phyloP scores from a whole-genome alignment of 1,140 invertebrate species.

The Mesaphorura yosii region DNA sequence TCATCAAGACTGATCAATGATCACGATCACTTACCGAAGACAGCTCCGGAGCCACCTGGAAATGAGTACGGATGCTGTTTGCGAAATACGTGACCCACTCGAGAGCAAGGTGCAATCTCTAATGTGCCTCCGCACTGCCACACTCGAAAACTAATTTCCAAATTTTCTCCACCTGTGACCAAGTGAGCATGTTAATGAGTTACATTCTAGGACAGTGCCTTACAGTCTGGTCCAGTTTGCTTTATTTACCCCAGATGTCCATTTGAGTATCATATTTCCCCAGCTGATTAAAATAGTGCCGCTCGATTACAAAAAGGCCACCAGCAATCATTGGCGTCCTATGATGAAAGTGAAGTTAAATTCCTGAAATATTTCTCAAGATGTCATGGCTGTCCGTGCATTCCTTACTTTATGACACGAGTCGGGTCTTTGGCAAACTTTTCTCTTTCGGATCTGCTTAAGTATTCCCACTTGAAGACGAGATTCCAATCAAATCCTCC shows the following conservation, averaged over 20 bases:
- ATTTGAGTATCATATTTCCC: slow-evolving; percentile 82
- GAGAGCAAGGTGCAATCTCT: slow-evolving; percentile 85
- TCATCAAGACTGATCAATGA: no score
- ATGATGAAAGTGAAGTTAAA: slow-evolving; percentile 21
- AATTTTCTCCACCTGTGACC: slow-evolving; percentile 71
- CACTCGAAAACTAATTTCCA: slow-evolving; percentile 67
- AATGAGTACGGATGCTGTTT: slow-evolving; percentile 94
- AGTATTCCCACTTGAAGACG: slow-evolving; percentile 89
- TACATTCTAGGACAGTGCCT: no score
- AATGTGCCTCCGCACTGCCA: slow-evolving; percentile 93
- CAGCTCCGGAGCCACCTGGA: slow-evolving; percentile 79
- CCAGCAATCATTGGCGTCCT: slow-evolving; percentile 68
- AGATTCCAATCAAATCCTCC: slow-evolving; percentile 98
- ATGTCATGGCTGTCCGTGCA: background rate
- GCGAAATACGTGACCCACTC: slow-evolving; percentile 37
- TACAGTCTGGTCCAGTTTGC: no score
- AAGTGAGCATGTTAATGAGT: no score
- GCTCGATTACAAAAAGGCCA: slow-evolving; percentile 86
- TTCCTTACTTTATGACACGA: slow-evolving; percentile 40
- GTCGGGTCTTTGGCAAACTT: slow-evolving; percentile 65
- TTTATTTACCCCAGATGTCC: slow-evolving; percentile 40
- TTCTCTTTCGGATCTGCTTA: slow-evolving; percentile 67
- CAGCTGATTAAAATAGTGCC: slow-evolving; percentile 80
- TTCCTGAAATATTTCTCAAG: background rate
- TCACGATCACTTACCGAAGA: no score